phyloP scores from a whole-genome alignment of 1,140 invertebrate genomes.

The Liolophura sinensis region DNA sequence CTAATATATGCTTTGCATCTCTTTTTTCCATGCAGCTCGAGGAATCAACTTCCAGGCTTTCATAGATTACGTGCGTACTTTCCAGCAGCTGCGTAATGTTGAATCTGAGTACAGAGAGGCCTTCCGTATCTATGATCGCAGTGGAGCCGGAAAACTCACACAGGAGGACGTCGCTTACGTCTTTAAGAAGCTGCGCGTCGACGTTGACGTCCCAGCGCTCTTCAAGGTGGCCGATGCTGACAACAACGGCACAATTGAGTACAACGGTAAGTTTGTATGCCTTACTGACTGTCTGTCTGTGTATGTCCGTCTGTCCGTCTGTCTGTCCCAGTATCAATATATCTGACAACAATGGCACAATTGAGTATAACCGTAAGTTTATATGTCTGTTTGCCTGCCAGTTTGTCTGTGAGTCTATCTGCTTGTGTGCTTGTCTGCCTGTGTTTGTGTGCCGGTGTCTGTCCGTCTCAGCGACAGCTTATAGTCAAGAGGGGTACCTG shows the following conservation, averaged over 20 bases:
- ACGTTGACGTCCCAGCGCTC: conserved; percentile 4
- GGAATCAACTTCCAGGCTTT: conserved; percentile 13
- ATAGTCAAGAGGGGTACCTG: too few species aligned
- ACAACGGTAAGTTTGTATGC: conserved; percentile 11
- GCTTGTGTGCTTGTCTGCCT: too few species aligned
- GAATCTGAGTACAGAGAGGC: conserved; percentile 13
- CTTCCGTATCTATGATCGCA: conserved; percentile 14
- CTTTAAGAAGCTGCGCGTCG: conserved; percentile 5
- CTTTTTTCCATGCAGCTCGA: not conserved
- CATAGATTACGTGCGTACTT: conserved; percentile 14
- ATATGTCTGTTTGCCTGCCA: too few species aligned
- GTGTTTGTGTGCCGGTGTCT: too few species aligned
- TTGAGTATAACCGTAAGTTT: conserved; percentile 13
- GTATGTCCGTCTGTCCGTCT: too few species aligned
- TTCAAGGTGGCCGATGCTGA: conserved; percentile 12
- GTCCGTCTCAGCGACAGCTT: too few species aligned
- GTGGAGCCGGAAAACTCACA: conserved; percentile 4
- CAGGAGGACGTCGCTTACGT: conserved; percentile 12
- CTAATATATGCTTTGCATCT: too few species aligned
- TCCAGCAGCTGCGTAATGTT: conserved; percentile 9
- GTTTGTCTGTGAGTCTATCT: too few species aligned
- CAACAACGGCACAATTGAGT: conserved; percentile 10
- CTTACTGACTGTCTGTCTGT: too few species aligned
- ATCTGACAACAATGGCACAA: too few species aligned
- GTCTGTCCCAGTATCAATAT: too few species aligned